Evolutionary conservation across 2,797 vertebrate genomes (phyloP).

Genomic region (Pempheris klunzingeri): DNA sequence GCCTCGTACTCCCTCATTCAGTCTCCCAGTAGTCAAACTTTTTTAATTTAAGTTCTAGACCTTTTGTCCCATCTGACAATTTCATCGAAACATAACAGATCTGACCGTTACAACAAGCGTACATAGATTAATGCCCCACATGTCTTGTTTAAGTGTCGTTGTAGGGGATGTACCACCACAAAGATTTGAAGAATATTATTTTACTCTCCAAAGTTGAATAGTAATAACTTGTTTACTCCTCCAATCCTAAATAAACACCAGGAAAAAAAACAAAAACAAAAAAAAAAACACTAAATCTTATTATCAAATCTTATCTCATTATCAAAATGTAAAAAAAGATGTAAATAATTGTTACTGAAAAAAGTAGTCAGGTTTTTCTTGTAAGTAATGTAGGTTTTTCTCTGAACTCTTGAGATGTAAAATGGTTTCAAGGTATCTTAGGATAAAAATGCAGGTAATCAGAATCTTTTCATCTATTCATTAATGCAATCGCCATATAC

Average conservation of each 20-base stretch:
- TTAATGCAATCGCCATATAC: slow-evolving; percentile 8
- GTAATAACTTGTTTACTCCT: not conserved
- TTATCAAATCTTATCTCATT: not conserved
- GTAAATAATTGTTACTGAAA: not conserved
- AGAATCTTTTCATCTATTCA: not conserved
- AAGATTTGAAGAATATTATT: not conserved
- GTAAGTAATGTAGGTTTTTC: not conserved
- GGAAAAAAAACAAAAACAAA: not conserved
- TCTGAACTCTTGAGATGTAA: not conserved
- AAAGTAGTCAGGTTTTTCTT: too few species aligned
- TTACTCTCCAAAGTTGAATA: not conserved
- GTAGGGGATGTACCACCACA: not conserved
- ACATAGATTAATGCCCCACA: not conserved
- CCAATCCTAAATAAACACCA: not conserved
- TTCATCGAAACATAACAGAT: not conserved
- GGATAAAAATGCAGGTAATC: not conserved
- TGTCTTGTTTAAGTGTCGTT: not conserved
- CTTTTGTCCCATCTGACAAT: not conserved
- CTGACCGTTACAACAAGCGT: not conserved
- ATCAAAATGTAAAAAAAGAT: not conserved
- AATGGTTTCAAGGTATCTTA: not conserved
- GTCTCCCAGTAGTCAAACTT: not conserved
- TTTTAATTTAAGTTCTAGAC: not conserved
- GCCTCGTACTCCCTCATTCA: not conserved
- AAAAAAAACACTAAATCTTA: too few species aligned